Percentiles rank a stretch among this genome's conserved stretches.
phyloP scores from a whole-genome alignment of 2,113 vertebrate species.

The Amblyopsis rosae region DNA sequence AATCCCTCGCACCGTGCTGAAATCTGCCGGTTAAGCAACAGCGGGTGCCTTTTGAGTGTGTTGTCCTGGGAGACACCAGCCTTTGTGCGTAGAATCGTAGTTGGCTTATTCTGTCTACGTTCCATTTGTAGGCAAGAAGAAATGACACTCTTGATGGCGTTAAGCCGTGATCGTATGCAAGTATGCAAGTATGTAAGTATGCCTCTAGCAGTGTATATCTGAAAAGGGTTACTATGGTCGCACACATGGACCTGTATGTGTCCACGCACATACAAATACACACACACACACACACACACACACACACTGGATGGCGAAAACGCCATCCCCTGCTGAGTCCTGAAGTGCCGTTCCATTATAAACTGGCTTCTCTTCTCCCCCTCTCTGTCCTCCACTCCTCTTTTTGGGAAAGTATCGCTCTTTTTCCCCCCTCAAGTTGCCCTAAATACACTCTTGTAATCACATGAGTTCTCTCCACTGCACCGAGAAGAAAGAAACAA shows the following conservation, averaged over 20 bases:
- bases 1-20: constrained; percentile 52
- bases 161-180: constrained; percentile 35
- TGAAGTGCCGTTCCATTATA: constrained; percentile 46
- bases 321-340: constrained; percentile 2
- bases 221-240: constrained; percentile 23
- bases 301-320: constrained; percentile 18
- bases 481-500: constrained; percentile 27
- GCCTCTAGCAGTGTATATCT: too few species aligned
- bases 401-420: constrained; percentile 23
- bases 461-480: constrained; percentile 30
- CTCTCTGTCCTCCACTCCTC: constrained; percentile 7
- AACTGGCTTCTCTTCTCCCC: neutral
- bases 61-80: constrained; percentile 34
- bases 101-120: constrained; percentile 39
- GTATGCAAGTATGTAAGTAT: constrained; percentile 28
- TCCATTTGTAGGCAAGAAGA: constrained; percentile 9
- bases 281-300: constrained; percentile 21
- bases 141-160: constrained; percentile 13
- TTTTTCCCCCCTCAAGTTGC: constrained; percentile 17
- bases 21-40: constrained; percentile 40
- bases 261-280: constrained; percentile 18
- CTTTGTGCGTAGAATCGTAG: constrained; percentile 57
- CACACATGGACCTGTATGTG: constrained; percentile 7
- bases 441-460: constrained; percentile 44
- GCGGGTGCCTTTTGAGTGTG: constrained; percentile 35